phyloP scores from a whole-genome alignment of 2,888 invertebrate genomes.

The Pachycephus smyrnensis region DNA sequence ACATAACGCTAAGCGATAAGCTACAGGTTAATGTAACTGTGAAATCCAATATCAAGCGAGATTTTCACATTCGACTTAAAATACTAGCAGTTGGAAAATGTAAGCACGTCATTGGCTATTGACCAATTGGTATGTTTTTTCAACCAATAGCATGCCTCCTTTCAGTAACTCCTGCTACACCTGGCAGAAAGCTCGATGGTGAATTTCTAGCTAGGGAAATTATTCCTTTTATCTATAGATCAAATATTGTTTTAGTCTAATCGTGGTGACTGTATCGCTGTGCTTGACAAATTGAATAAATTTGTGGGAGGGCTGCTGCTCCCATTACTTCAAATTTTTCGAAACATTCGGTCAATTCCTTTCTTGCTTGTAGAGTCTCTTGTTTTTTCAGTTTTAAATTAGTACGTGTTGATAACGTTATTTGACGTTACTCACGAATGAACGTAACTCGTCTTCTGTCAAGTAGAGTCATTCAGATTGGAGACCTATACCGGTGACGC shows the following conservation, averaged over 20 bases:
- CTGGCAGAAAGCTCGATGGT: not conserved
- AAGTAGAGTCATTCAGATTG: not conserved
- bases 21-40: not conserved
- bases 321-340: not conserved
- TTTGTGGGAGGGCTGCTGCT: not conserved
- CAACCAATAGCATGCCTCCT: no score
- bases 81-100: not conserved
- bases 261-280: not conserved
- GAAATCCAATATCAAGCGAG: not conserved
- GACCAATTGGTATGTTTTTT: not conserved
- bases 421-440: not conserved
- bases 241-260: not conserved
- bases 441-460: not conserved
- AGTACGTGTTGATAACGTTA: not conserved
- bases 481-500: conserved; percentile 53
- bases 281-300: not conserved
- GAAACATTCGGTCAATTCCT: no score
- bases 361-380: not conserved
- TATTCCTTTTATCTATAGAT: not conserved
- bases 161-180: not conserved
- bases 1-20: not conserved
- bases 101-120: not conserved
- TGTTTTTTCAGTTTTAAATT: not conserved
- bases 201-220: not conserved
- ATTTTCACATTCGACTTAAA: not conserved